Evolutionary conservation across 92 coral and sea anemone genomes (phyloP), one percentile per base, ranked within the genome.

Genomic region (Porites divaricata): DNA sequence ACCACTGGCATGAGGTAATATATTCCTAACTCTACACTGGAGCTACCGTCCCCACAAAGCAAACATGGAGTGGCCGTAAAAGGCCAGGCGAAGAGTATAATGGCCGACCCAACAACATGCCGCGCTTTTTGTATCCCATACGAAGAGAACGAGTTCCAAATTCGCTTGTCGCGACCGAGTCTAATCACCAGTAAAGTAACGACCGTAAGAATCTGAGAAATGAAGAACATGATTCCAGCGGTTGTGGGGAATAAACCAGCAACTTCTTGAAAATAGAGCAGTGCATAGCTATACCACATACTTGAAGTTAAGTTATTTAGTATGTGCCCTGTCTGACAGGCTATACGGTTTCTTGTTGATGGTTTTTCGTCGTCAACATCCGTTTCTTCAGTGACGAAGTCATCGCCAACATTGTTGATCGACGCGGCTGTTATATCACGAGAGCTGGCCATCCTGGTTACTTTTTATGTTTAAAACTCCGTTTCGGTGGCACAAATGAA

Each of bases 71-170:
- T 83, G 28, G 85, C 83, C n/a, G 71, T 28, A 65, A 88, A 85
- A 13, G 95, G 95, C 95, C 95, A 91, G 59, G 88, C 83, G 48
- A 91, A 70, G 53, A 91, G 68, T 16, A 91, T 65, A 2, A 92
- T 92, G 23, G 88, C 89, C 0, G 95, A 91, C 2, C 92, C 90
- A 54, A 91, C 48, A 17, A 81, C 58, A 54, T 91, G 95, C 8
- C 81, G 15, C 22, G 92, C 88, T 57, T 89, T 85, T 51, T 74
- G 65, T 25, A 61, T 81, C 59, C 89, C 86, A 49, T 83, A 83
- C 19, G 78, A 35, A 11, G 86, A 28, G 58, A 86, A 74, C 4
- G 76, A 26, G 25, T 72, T 67, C 81, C 87, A 85, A 4, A 63
- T 51, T 13, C 77, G 78, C 19, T 63, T 72, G 69, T 81, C 79